Evolutionary conservation across 2,797 vertebrate species (phyloP).

Genomic region (Hyperoplus immaculatus): DNA sequence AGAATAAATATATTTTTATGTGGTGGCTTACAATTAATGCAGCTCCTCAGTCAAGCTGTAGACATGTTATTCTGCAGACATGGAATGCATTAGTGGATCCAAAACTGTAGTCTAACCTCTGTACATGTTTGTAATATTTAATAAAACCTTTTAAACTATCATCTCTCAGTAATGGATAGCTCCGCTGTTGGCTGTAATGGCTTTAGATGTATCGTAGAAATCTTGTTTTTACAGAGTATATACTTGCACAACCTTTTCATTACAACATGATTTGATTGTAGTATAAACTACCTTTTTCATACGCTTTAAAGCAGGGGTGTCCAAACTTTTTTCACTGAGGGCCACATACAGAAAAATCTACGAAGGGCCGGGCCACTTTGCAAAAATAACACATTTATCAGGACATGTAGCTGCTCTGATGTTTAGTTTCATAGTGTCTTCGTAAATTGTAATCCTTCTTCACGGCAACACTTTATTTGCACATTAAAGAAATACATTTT

Average conservation of each 20-base stretch:
- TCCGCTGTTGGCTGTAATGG: background rate
- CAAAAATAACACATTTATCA: too few relatives aligned
- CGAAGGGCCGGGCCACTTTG: too few relatives aligned
- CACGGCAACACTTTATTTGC: too few relatives aligned
- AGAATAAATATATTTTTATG: slow-evolving; percentile 63
- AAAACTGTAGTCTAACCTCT: slow-evolving; percentile 23
- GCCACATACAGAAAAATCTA: too few relatives aligned
- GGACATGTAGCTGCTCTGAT: too few relatives aligned
- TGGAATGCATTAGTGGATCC: slow-evolving; percentile 33
- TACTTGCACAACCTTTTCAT: background rate
- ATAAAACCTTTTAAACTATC: slow-evolving; percentile 2
- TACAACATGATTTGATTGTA: background rate
- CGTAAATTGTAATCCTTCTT: too few relatives aligned
- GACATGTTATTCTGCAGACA: slow-evolving; percentile 33
- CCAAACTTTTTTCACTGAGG: too few relatives aligned
- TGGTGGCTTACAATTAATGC: slow-evolving; percentile 40
- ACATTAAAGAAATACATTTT: too few relatives aligned
- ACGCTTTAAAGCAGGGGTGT: too few relatives aligned
- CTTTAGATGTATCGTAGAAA: slow-evolving; percentile 6
- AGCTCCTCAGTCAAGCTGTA: slow-evolving; percentile 36
- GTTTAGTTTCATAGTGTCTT: too few relatives aligned
- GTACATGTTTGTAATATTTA: slow-evolving; percentile 48
- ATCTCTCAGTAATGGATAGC: slow-evolving; percentile 16
- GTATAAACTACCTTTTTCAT: background rate
- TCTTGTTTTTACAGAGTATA: slow-evolving; percentile 1